A percentile compares a stretch with the other conserved stretches of the same genome.
Conservation (phyloP, 2,888 invertebrate species). For the Pycnomerus fuliginosus region DNA sequence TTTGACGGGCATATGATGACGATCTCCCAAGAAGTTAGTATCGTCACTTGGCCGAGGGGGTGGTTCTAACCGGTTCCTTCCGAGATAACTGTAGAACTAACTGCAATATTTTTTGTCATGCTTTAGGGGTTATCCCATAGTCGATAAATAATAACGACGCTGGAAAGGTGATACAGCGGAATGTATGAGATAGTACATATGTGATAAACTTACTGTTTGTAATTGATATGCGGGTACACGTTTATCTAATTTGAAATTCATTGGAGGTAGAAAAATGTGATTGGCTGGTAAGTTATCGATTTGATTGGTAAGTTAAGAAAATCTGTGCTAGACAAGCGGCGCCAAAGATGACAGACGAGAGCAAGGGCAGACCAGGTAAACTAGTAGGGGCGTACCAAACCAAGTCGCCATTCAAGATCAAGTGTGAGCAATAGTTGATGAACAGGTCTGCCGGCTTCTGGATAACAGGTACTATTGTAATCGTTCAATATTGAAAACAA, state of each 20-base stretch:
- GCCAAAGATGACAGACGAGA: conserved; percentile 33
- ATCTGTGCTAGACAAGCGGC: conserved; percentile 32
- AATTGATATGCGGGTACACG: conserved; percentile 24
- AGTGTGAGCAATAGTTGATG: conserved; percentile 52
- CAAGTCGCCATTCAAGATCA: conserved; percentile 51
- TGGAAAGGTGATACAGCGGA: too few species aligned
- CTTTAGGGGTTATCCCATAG: neutral
- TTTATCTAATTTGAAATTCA: conserved; percentile 38
- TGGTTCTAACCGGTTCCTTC: conserved; percentile 39
- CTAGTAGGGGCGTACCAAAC: conserved; percentile 49
- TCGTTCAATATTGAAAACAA: conserved; percentile 51
- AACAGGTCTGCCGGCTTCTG: conserved; percentile 52
- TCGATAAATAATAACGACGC: too few species aligned
- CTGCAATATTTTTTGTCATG: too few species aligned
- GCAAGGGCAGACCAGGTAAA: conserved; percentile 43
- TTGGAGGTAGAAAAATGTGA: conserved; percentile 31
- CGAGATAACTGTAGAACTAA: conserved; percentile 28
- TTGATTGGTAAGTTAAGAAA: conserved; percentile 1
- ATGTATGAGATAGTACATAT: too few species aligned
- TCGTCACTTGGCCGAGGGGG: conserved; percentile 34
- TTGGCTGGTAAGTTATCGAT: conserved; percentile 26
- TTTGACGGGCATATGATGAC: conserved; percentile 47
- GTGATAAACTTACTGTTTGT: too few species aligned
- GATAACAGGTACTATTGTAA: conserved; percentile 54
- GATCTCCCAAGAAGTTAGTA: conserved; percentile 18